A percentile compares a stretch with the other conserved stretches of the same genome.
Evolutionary conservation across 2,113 vertebrate species (phyloP).

Genomic region (Ursus arctos): DNA sequence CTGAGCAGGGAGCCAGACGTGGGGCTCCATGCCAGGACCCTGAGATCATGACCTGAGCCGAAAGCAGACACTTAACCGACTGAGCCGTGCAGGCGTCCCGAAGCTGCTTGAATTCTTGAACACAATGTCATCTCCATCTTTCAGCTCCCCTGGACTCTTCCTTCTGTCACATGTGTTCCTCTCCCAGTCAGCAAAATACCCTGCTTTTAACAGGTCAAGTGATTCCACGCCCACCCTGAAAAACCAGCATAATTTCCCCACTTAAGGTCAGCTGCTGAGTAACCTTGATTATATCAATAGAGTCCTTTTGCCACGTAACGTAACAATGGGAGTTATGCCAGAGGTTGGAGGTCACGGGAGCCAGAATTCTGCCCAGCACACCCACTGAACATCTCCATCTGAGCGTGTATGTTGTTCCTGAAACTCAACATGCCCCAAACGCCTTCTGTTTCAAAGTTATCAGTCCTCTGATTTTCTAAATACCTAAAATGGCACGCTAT

Average conservation of each 20-base stretch:
- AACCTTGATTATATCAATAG: no score
- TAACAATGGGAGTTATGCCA: background rate
- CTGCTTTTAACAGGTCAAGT: fast-evolving
- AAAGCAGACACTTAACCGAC: no score
- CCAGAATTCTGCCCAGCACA: background rate
- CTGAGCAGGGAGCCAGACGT: no score
- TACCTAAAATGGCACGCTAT: background rate
- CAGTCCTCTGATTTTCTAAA: background rate
- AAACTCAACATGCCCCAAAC: background rate
- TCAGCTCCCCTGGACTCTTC: fast-evolving
- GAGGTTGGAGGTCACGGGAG: background rate
- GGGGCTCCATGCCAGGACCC: no score
- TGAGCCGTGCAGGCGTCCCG: no score
- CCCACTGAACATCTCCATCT: background rate
- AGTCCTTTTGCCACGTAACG: fast-evolving
- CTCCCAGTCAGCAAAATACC: background rate
- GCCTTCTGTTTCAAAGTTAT: background rate
- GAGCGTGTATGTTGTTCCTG: background rate
- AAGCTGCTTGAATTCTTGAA: background rate
- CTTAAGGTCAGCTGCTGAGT: background rate
- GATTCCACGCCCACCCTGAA: background rate
- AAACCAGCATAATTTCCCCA: background rate
- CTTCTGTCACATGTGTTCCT: background rate
- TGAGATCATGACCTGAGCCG: no score
- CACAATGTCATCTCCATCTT: fast-evolving